Base-by-base conservation (phyloP, 2,888 invertebrate genomes). In the Philereme vetulata region DNA sequence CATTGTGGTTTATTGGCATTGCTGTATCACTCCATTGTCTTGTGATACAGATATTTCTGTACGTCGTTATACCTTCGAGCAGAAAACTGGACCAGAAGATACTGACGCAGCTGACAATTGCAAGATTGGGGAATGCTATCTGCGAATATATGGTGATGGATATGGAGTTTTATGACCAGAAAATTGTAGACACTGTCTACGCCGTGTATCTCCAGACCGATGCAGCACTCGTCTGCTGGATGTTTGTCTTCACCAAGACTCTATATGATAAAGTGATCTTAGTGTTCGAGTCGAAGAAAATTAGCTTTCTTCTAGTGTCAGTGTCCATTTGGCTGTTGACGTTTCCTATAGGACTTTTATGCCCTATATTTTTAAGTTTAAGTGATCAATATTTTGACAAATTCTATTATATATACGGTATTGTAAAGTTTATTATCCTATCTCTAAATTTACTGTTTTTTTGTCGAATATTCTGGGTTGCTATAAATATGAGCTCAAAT, bases 171-270 rank as follows among this genome's bases (percentile, higher is more conserved):
- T 8, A 43, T 33, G 32, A 44, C 4, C 34, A 38, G 1, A 42
- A 35, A 50, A 34, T 67, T 1, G 64, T 67, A 5, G 64, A 73
- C 21, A 9, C 72, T 0, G 46, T 72, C 0, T 80, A 70, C 21
- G 65, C 75, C 0, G 11, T 77, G 0, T 86, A 84, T 59, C 43
- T 80, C 4, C 82, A 83, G 40, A 80, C 79, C 0, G 89, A 90
- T 42, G 72, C 78, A 0, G 80, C 77, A 0, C 54, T 88, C 0
- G 63, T 87, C 0, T 72, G 75, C 9, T 83, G 86, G 77, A 89
- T 86, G 86, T 84, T 84, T 43, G 60, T 86, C 2, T 88, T 85
- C 59, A 82, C 85, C 0, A 86, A 83, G 62, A 83, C 86, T 54
- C 64, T 90, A 5, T 88, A 86, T 64, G 79, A 85, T 10, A 87